Base-by-base conservation (phyloP, 2,113 vertebrate species). In the Poicephalus gulielmi region DNA sequence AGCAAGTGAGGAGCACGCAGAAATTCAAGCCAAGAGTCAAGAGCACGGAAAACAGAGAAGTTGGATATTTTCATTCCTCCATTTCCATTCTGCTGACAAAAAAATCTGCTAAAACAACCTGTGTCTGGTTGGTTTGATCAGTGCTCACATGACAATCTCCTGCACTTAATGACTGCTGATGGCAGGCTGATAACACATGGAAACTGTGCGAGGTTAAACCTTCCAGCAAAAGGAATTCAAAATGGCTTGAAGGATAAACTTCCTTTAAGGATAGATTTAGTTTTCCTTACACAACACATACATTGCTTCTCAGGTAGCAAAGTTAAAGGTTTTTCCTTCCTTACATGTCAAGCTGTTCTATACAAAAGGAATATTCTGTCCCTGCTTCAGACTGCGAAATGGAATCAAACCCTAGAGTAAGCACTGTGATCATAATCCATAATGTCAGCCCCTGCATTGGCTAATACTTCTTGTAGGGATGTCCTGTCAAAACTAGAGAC, bases 101-200 rank as follows among this genome's bases (percentile, higher is more conserved):
- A 80, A 52, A 49, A 83, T 76, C 87, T 71, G 22, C 60, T 90
- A 70, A 74, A 93, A 80, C 64, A 90, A 78, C 82, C 62, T 53
- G 25, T 11, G 46, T 49, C 74, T 66, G 44, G 70, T 90, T 52
- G 83, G 60, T 31, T 88, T 73, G 82, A 90, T 83, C 73, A 46
- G 75, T 30, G 64, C 79, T 69, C 66, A 10, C 66, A 41, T 22
- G 46, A 74, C 84, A 93, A 64, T 90, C 90, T 94, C 94, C 94
- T 95, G 84, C 68, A 49, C 44, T 94, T 78, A 90, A 88, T 64
- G 57, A 67, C 88, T 85, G 82, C 47, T 94, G 96, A 96, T 90
- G 90, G 73, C 90, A 70, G 82, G 88, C 69, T 62, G 92, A 93
- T 64, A 66, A 20, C 86, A 92, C 53, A 41, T 4, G 39, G 68